These are phyloP conservation scores for Neelides sp. DNA, from an alignment of 1,140 invertebrate genomes.

Conservation along the genomic window DNA sequence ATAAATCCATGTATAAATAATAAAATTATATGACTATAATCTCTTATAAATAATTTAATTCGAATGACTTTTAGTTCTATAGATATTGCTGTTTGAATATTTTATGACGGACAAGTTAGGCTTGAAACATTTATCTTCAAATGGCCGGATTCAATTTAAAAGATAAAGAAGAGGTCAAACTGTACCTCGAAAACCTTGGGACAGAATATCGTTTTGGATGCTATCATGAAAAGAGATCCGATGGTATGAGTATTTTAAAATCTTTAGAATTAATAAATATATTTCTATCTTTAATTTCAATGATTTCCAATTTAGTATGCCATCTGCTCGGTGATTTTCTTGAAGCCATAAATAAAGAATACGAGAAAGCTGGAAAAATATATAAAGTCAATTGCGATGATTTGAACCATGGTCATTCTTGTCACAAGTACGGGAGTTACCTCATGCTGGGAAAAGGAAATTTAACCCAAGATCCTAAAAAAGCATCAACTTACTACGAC, in stretches of 20 bases:
- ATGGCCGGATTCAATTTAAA: conserved; percentile 59
- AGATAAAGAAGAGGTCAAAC: conserved; percentile 67
- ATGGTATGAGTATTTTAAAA: conserved; percentile 44
- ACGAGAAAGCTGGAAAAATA: conserved; percentile 57
- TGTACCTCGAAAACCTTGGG: conserved; percentile 75
- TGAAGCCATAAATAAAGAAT: conserved; percentile 66
- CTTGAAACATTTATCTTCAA: no score
- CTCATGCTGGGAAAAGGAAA: conserved; percentile 39
- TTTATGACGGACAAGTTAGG: no score
- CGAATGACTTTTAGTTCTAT: no score
- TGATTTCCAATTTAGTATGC: conserved; percentile 50
- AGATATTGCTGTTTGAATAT: no score
- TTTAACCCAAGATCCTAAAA: conserved; percentile 31
- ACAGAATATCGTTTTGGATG: conserved; percentile 85
- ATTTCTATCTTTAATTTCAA: conserved; percentile 16
- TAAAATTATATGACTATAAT: no score
- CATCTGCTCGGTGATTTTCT: conserved; percentile 78
- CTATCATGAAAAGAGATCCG: conserved; percentile 63
- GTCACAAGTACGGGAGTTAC: conserved; percentile 68
- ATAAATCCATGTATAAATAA: no score
- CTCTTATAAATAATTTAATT: no score
- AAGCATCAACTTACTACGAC: conserved; percentile 56
- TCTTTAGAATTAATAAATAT: conserved; percentile 1
- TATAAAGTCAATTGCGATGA: conserved; percentile 76
- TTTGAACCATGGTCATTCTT: conserved; percentile 64